Evolutionary conservation across 2,888 invertebrate genomes (phyloP).

Genomic region (Liodrosophila aerea): DNA sequence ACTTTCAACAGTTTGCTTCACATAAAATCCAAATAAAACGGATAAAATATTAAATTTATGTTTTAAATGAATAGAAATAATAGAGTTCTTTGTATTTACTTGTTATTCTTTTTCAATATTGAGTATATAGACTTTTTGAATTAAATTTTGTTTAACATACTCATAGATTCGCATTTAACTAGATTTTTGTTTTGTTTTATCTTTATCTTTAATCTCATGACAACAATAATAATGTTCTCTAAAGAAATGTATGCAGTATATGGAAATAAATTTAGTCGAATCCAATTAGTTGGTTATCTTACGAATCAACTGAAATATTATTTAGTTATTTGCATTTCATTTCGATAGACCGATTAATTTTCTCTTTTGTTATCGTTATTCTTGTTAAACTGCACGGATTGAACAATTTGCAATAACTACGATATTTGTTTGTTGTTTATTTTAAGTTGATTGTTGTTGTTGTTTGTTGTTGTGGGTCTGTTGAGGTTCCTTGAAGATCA

Average conservation of each 20-base stretch:
- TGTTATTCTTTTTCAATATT: conserved; percentile 35
- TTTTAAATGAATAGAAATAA: conserved; percentile 46
- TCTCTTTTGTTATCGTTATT: conserved; percentile 18
- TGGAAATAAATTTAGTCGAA: conserved; percentile 31
- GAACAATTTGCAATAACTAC: conserved; percentile 67
- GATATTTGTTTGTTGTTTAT: conserved; percentile 41
- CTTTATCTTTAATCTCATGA: conserved; percentile 26
- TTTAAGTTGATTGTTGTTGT: conserved; percentile 65
- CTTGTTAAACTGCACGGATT: conserved; percentile 44
- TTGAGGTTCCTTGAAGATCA: conserved; percentile 54
- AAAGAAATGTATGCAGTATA: conserved; percentile 20
- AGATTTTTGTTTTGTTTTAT: conserved; percentile 29
- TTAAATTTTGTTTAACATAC: conserved; percentile 49
- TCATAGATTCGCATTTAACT: conserved; percentile 52
- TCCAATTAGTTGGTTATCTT: too few species aligned
- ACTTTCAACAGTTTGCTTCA: conserved; percentile 46
- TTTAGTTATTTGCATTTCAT: conserved; percentile 3
- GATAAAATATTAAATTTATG: conserved; percentile 39
- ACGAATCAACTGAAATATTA: conserved; percentile 9
- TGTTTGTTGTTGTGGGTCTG: conserved; percentile 45
- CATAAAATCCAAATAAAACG: conserved; percentile 20
- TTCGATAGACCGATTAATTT: too few species aligned
- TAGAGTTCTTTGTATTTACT: conserved; percentile 20
- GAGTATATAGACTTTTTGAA: conserved; percentile 58
- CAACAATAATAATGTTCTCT: conserved; percentile 51